Conservation (phyloP, 2,888 invertebrate genomes). For the Sarcophaga rosellei region DNA sequence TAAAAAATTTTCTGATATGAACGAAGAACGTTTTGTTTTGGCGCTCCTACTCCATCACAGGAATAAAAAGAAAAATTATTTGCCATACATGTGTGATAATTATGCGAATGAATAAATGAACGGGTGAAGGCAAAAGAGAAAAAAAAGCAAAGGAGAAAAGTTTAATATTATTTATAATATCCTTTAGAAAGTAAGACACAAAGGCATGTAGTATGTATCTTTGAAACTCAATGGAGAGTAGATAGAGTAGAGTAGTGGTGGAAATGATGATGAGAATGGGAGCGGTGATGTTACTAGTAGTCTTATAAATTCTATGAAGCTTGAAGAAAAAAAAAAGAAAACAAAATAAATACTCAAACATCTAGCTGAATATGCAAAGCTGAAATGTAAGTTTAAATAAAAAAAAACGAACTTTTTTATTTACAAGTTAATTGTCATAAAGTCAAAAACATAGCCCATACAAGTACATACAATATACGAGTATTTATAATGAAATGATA, state of each 20-base stretch:
- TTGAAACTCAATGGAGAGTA: not conserved
- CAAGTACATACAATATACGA: slow-evolving; percentile 11
- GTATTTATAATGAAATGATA: too few species aligned
- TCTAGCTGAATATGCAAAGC: slow-evolving; percentile 71
- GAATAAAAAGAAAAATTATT: slow-evolving; percentile 37
- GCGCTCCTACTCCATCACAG: not conserved
- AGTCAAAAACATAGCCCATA: slow-evolving; percentile 65
- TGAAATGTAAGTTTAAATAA: slow-evolving; percentile 73
- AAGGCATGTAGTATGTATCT: slow-evolving; percentile 35
- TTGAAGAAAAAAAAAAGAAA: slow-evolving; percentile 40
- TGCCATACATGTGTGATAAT: slow-evolving; percentile 62
- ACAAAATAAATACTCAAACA: slow-evolving; percentile 35
- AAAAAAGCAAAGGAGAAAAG: slow-evolving; percentile 43
- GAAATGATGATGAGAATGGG: not conserved
- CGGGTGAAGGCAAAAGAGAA: not conserved
- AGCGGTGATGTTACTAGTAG: slow-evolving; percentile 15
- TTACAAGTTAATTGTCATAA: slow-evolving; percentile 71
- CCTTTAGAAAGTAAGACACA: slow-evolving; percentile 60
- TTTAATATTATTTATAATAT: slow-evolving; percentile 68
- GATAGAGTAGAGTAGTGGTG: not conserved
- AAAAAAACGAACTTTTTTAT: slow-evolving; percentile 41
- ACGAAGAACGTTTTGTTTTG: slow-evolving; percentile 36
- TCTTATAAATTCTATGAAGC: slow-evolving; percentile 55
- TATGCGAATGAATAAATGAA: slow-evolving; percentile 48
- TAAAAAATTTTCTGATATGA: slow-evolving; percentile 62